Conservation (phyloP, 2,888 invertebrate genomes). For the Agrochola lota region DNA sequence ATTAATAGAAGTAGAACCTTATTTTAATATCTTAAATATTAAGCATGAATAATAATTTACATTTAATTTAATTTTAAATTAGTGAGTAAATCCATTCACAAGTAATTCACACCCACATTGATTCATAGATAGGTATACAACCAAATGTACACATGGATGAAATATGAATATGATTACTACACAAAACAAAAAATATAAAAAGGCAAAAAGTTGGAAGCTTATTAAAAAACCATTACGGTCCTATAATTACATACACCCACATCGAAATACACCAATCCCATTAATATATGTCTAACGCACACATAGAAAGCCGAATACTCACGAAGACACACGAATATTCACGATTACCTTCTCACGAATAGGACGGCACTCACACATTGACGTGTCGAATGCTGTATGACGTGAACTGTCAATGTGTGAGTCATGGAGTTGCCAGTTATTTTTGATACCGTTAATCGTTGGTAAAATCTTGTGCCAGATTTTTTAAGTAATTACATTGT, state of each 20-base stretch:
- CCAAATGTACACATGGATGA: conserved; percentile 9
- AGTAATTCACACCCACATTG: not conserved
- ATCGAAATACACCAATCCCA: conserved; percentile 84
- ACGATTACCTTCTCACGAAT: conserved; percentile 72
- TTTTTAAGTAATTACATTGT: conserved; percentile 10
- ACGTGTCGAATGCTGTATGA: conserved; percentile 55
- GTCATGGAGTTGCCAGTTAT: conserved; percentile 76
- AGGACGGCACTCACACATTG: conserved; percentile 74
- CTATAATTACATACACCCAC: conserved; percentile 88
- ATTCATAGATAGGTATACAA: conserved; percentile 21
- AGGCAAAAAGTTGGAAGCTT: conserved; percentile 80
- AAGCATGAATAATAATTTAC: not conserved
- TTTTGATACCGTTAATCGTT: conserved; percentile 57
- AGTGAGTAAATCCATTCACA: conserved; percentile 18
- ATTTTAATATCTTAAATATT: not conserved
- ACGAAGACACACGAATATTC: conserved; percentile 63
- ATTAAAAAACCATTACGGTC: conserved; percentile 88
- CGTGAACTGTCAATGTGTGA: conserved; percentile 68
- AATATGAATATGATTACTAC: conserved; percentile 72
- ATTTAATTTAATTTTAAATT: conserved; percentile 12
- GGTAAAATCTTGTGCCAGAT: conserved; percentile 49
- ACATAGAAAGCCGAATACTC: conserved; percentile 71
- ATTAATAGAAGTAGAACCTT: not conserved
- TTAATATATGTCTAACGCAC: conserved; percentile 85
- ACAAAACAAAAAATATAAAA: conserved; percentile 61